These are phyloP conservation scores for Polypedilum vanderplanki DNA, from an alignment of 1,140 invertebrate genomes.

Conservation along the genomic window DNA sequence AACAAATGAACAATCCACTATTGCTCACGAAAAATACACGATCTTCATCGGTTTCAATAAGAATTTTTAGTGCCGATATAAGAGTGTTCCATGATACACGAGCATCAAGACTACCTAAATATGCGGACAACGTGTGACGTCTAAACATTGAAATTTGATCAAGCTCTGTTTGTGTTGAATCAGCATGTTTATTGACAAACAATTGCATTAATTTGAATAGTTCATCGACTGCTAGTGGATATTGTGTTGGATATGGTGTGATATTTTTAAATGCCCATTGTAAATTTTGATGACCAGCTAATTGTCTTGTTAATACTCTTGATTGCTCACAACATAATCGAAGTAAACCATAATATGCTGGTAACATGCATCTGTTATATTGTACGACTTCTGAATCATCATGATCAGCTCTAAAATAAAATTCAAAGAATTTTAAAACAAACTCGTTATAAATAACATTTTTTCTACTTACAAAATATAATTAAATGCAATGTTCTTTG, in stretches of 20 bases:
- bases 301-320: conserved; percentile 69
- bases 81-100: conserved; percentile 62
- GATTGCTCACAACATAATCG: conserved; percentile 84
- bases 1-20: conserved; percentile 77
- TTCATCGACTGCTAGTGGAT: conserved; percentile 83
- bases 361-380: conserved; percentile 88
- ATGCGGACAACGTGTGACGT: conserved; percentile 72
- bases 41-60: conserved; percentile 85
- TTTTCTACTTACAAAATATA: conserved; percentile 91
- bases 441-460: too few species aligned
- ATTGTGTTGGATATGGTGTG: conserved; percentile 86
- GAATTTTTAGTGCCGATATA: conserved; percentile 76
- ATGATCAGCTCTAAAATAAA: conserved; percentile 78
- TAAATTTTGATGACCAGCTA: conserved; percentile 88
- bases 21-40: conserved; percentile 80
- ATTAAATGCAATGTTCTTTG: conserved; percentile 85
- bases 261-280: conserved; percentile 96
- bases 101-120: conserved; percentile 56
- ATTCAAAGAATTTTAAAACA: conserved; percentile 34
- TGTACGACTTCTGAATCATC: conserved; percentile 91
- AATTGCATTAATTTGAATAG: conserved; percentile 82
- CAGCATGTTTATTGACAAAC: conserved; percentile 66
- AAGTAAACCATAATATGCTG: conserved; percentile 88
- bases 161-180: conserved; percentile 70
- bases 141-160: conserved; percentile 75